These are phyloP conservation scores for Chaunax sp. DNA, from an alignment of 2,797 vertebrate genomes.

Conservation along the genomic window DNA sequence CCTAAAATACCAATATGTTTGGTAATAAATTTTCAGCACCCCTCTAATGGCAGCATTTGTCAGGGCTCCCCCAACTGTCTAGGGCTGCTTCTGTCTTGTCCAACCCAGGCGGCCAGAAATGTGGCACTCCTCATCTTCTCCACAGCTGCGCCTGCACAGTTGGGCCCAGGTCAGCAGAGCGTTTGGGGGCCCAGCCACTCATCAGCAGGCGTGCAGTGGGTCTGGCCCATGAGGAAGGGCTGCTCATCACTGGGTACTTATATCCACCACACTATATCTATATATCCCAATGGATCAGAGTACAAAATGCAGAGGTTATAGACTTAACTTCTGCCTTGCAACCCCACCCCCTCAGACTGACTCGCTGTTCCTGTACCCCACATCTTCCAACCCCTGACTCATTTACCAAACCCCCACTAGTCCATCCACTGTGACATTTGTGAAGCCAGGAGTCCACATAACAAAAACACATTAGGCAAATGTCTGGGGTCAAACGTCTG, in stretches of 20 bases:
- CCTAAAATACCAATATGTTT: conserved; percentile 86
- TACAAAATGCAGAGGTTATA: conserved; percentile 78
- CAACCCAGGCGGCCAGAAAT: conserved; percentile 77
- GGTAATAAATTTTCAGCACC: conserved; percentile 83
- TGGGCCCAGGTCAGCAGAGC: conserved; percentile 79
- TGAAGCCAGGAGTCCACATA: conserved; percentile 85
- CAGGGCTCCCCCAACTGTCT: conserved; percentile 78
- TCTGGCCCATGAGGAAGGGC: conserved; percentile 45
- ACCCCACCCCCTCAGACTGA: conserved; percentile 56
- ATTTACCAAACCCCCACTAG: conserved; percentile 74
- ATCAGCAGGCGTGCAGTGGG: conserved; percentile 60
- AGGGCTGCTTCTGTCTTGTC: conserved; percentile 63
- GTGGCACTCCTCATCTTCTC: conserved; percentile 79
- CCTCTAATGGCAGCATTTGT: conserved; percentile 84
- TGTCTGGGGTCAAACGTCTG: conserved; percentile 86
- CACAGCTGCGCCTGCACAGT: conserved; percentile 84
- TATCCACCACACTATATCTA: conserved; percentile 61
- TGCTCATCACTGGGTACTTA: conserved; percentile 59
- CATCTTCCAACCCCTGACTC: conserved; percentile 54
- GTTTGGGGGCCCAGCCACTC: conserved; percentile 50
- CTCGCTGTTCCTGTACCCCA: conserved; percentile 46
- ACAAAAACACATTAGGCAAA: conserved; percentile 90
- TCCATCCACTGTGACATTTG: conserved; percentile 83
- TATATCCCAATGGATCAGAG: conserved; percentile 70
- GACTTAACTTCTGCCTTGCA: conserved; percentile 62